Conservation (phyloP, 2,113 vertebrate species). For the Pygathrix nemaeus region DNA sequence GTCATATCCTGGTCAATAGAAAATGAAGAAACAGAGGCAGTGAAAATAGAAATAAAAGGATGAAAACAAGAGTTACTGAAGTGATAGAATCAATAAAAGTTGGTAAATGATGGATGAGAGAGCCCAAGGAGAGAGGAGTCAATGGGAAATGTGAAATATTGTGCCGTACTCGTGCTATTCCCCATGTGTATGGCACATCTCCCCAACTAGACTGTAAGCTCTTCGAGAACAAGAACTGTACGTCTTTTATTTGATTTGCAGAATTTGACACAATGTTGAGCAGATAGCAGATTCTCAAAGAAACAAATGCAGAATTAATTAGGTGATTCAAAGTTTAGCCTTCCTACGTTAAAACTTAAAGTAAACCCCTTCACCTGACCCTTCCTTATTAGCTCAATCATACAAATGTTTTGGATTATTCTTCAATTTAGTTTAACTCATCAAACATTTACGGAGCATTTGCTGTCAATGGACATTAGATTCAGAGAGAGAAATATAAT, state of each 20-base stretch:
- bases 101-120: not conserved
- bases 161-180: not conserved
- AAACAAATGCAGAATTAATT: not conserved
- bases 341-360: not conserved
- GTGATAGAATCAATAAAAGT: not conserved
- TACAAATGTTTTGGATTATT: not conserved
- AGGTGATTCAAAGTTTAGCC: not conserved
- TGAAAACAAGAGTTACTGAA: not conserved
- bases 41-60: not conserved
- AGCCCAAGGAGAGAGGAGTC: not conserved
- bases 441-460: not conserved
- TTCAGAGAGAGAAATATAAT: not conserved
- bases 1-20: not conserved
- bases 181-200: not conserved
- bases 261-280: not conserved
- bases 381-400: not conserved
- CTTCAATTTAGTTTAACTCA: slow-evolving; percentile 4
- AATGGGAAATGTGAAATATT: not conserved
- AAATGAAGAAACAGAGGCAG: not conserved
- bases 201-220: not conserved
- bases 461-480: not conserved
- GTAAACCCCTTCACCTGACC: not conserved
- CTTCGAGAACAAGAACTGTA: not conserved
- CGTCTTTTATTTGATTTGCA: not conserved
- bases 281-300: not conserved